A percentile compares a stretch with the other conserved stretches of the same genome.
These are phyloP conservation scores for Geodia barretti DNA, from an alignment of 37 sponge, comb jelly and placozoan genomes.

Conservation along the genomic window DNA sequence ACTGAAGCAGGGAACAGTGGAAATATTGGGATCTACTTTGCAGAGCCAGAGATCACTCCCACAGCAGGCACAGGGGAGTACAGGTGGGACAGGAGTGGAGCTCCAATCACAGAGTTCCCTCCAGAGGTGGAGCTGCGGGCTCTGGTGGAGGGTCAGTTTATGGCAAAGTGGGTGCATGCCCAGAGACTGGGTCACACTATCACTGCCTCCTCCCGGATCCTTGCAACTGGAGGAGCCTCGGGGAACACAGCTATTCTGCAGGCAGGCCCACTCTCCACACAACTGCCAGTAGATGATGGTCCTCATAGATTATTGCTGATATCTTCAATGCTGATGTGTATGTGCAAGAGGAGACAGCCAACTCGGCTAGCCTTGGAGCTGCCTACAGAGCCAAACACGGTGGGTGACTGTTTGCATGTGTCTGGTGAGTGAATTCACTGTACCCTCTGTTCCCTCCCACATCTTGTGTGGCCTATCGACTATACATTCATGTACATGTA, in stretches of 20 bases:
- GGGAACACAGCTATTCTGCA: slow-evolving; percentile 74
- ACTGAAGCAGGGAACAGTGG: slow-evolving; percentile 87
- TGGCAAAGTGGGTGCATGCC: slow-evolving; percentile 89
- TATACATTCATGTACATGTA: not conserved
- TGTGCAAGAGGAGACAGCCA: slow-evolving; percentile 64
- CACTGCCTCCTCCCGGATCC: slow-evolving; percentile 56
- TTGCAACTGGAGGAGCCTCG: slow-evolving; percentile 95
- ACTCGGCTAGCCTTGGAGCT: slow-evolving; percentile 91
- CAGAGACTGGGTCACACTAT: slow-evolving; percentile 75
- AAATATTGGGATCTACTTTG: slow-evolving; percentile 84
- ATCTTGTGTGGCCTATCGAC: not conserved
- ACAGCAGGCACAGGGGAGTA: slow-evolving; percentile 44
- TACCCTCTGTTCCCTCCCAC: not conserved
- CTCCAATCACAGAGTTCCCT: slow-evolving; percentile 38
- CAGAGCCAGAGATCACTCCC: slow-evolving; percentile 87
- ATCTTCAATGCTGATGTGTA: slow-evolving; percentile 89
- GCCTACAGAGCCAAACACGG: slow-evolving; percentile 86
- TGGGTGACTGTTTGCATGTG: not conserved
- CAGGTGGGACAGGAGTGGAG: slow-evolving; percentile 28
- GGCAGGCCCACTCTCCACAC: slow-evolving; percentile 23
- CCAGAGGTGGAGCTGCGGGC: slow-evolving; percentile 77
- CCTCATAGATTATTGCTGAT: slow-evolving; percentile 74
- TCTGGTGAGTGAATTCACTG: not conserved
- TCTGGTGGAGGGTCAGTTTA: slow-evolving; percentile 86
- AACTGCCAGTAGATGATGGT: not conserved